Evolutionary conservation across 2,113 vertebrate species (phyloP).

Genomic region (Xiphorhynchus elegans): DNA sequence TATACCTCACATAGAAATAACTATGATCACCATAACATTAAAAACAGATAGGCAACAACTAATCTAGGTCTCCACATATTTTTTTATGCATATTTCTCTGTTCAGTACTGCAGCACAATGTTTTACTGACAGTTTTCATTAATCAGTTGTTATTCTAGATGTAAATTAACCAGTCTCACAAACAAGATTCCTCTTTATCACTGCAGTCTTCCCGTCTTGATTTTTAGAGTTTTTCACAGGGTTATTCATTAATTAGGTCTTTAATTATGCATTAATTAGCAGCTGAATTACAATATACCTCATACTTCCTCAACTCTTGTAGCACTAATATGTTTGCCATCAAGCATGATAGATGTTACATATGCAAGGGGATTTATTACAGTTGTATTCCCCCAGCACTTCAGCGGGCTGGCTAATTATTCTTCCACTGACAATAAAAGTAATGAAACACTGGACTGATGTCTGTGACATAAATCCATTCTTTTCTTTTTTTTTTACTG

Average conservation of each 20-base stretch:
- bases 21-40: background rate
- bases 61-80: background rate
- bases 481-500: background rate
- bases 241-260: slow-evolving; percentile 64
- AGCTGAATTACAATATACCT: slow-evolving; percentile 40
- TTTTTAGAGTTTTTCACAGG: slow-evolving; percentile 46
- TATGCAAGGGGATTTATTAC: slow-evolving; percentile 36
- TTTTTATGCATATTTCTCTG: background rate
- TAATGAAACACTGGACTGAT: slow-evolving; percentile 10
- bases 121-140: slow-evolving; percentile 30
- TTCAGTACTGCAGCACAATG: background rate
- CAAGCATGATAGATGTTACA: slow-evolving; percentile 56
- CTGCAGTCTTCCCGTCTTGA: slow-evolving; percentile 7
- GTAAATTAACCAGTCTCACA: slow-evolving; percentile 26
- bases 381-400: slow-evolving; percentile 31
- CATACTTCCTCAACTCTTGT: slow-evolving; percentile 38
- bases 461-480: background rate
- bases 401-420: slow-evolving; percentile 33
- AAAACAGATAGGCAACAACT: background rate
- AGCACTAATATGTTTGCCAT: slow-evolving; percentile 51
- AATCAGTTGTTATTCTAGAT: slow-evolving; percentile 13
- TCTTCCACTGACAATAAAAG: slow-evolving; percentile 9
- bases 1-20: background rate
- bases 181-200: slow-evolving; percentile 29
- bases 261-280: slow-evolving; percentile 67